Percentiles rank a stretch among this genome's conserved stretches.
These are phyloP conservation scores for Neodontobutis hainanensis DNA, from an alignment of 2,113 vertebrate species.

Conservation along the genomic window DNA sequence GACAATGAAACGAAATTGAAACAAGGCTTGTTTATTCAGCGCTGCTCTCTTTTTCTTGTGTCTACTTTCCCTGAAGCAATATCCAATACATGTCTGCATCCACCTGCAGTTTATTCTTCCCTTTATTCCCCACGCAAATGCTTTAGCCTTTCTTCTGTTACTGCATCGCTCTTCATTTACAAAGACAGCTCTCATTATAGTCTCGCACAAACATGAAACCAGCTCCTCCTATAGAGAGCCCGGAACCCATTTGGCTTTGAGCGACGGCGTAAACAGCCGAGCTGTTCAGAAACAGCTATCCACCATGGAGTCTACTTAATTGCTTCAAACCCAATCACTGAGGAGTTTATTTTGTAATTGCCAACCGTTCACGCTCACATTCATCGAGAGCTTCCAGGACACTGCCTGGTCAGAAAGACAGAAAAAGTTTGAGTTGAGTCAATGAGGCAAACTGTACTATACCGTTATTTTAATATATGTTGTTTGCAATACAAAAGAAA, in stretches of 20 bases:
- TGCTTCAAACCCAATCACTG: too few species aligned
- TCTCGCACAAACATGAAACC: too few species aligned
- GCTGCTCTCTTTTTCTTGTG: not conserved
- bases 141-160: not conserved
- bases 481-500: too few species aligned
- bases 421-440: too few species aligned
- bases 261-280: constrained; percentile 33
- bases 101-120: too few species aligned
- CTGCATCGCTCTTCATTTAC: constrained; percentile 23
- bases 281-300: constrained; percentile 30
- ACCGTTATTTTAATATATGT: too few species aligned
- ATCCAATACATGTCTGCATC: not conserved
- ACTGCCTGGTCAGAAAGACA: too few species aligned
- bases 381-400: too few species aligned
- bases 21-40: not conserved
- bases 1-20: constrained; percentile 18
- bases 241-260: constrained; percentile 4
- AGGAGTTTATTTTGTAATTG: too few species aligned
- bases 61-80: constrained; percentile 1
- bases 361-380: too few species aligned
- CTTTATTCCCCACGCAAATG: constrained; percentile 32
- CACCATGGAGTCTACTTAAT: too few species aligned
- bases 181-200: constrained; percentile 32
- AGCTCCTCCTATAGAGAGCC: constrained; percentile 1
- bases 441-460: too few species aligned